Percentiles rank a stretch among this genome's conserved stretches.
These are phyloP conservation scores for Hippocampus guttulatus DNA, from an alignment of 2,113 vertebrate genomes.

Conservation along the genomic window DNA sequence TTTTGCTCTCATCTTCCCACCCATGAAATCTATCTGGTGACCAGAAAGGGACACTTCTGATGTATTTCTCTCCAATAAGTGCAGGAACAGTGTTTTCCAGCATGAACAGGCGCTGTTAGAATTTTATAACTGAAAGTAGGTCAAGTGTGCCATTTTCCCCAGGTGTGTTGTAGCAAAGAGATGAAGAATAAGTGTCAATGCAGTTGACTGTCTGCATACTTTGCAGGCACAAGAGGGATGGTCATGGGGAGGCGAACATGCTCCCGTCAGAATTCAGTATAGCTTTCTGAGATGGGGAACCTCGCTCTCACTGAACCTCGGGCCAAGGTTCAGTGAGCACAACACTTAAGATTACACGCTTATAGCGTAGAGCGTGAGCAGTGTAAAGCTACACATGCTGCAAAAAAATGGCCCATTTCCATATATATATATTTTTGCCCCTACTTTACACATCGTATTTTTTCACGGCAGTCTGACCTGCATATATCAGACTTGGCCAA, in stretches of 20 bases:
- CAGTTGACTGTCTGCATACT: constrained; percentile 6
- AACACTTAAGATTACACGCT: neutral
- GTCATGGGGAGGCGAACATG: constrained; percentile 1
- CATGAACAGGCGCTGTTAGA: constrained; percentile 20
- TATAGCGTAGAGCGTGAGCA: neutral
- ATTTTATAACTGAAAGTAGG: constrained; percentile 41
- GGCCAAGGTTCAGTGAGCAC: neutral
- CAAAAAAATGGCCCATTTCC: neutral
- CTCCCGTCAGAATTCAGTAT: constrained; percentile 12
- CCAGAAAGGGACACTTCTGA: constrained; percentile 7
- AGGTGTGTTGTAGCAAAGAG: constrained; percentile 33
- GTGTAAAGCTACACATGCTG: neutral
- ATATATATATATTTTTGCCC: neutral
- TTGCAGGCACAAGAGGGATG: constrained; percentile 3
- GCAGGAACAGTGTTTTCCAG: constrained; percentile 32
- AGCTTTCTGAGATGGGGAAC: neutral
- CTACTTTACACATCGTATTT: neutral
- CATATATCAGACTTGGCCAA: neutral
- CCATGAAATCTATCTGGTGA: constrained; percentile 24
- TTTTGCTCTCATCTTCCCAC: neutral
- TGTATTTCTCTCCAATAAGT: constrained; percentile 8
- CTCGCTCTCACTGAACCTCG: neutral
- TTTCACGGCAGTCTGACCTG: neutral
- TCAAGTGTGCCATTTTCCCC: constrained; percentile 32
- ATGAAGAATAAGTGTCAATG: constrained; percentile 19